Evolutionary conservation across 2,888 invertebrate species (phyloP).

Genomic region (Rhimphoctona megacephalus): DNA sequence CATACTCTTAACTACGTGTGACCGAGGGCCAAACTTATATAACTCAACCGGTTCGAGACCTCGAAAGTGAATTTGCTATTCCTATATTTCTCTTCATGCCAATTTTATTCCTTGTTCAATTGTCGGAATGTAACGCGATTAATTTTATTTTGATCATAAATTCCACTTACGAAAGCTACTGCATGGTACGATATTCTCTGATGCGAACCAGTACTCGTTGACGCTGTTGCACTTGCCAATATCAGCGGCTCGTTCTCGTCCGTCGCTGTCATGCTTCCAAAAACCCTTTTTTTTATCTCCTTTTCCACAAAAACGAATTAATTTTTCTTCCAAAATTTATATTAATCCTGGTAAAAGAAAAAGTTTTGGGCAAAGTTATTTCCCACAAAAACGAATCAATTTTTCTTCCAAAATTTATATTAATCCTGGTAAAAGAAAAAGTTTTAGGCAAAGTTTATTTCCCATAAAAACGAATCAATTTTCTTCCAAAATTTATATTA

Average conservation of each 20-base stretch:
- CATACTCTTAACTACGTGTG: background rate
- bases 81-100: background rate
- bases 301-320: background rate
- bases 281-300: background rate
- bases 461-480: background rate
- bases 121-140: background rate
- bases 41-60: slow-evolving; percentile 36
- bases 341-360: slow-evolving; percentile 2
- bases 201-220: slow-evolving; percentile 63
- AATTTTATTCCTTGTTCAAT: background rate
- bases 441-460: no score
- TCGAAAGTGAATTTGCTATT: slow-evolving; percentile 2
- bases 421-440: background rate
- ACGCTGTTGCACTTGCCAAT: slow-evolving; percentile 64
- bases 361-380: no score
- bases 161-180: slow-evolving; percentile 75
- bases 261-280: slow-evolving; percentile 75
- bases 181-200: slow-evolving; percentile 75
- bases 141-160: background rate
- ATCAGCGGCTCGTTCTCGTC: slow-evolving; percentile 80
- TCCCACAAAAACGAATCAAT: background rate
- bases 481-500: background rate
- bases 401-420: slow-evolving; percentile 1
- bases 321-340: background rate
- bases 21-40: slow-evolving; percentile 48